A percentile compares a stretch with the other conserved stretches of the same genome.
phyloP scores from a whole-genome alignment of 2,888 invertebrate species.

The Eupithecia pulchellata region DNA sequence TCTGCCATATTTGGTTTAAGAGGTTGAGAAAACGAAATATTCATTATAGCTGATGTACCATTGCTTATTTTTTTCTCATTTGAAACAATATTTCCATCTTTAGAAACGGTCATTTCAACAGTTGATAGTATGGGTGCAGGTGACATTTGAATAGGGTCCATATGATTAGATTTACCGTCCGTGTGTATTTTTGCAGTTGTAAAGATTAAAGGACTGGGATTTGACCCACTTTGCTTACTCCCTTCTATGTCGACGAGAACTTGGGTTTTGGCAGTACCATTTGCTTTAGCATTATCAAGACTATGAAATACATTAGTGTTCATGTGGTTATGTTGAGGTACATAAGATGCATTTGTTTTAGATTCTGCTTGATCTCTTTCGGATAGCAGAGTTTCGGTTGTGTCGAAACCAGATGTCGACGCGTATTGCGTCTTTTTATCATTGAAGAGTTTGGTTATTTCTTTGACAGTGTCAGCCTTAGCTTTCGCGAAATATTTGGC shows the following conservation, averaged over 20 bases:
- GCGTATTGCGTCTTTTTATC: constrained; percentile 52
- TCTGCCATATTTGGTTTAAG: constrained; percentile 26
- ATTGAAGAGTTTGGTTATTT: constrained; percentile 54
- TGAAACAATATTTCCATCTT: constrained; percentile 48
- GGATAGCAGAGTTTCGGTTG: constrained; percentile 50
- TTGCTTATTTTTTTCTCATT: constrained; percentile 45
- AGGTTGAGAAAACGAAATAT: constrained; percentile 36
- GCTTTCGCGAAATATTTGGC: constrained; percentile 74
- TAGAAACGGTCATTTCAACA: constrained; percentile 63
- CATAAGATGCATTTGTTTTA: constrained; percentile 35
- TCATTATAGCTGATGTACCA: constrained; percentile 46
- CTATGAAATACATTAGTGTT: constrained; percentile 67
- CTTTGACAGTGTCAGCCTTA: constrained; percentile 71
- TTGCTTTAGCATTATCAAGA: constrained; percentile 51
- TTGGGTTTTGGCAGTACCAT: constrained; percentile 59
- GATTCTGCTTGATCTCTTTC: constrained; percentile 48
- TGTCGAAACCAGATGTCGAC: constrained; percentile 47
- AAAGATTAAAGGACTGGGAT: constrained; percentile 72
- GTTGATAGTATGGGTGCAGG: constrained; percentile 75
- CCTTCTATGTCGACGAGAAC: constrained; percentile 71
- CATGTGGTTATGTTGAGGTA: constrained; percentile 67
- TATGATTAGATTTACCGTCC: constrained; percentile 67
- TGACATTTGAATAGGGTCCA: constrained; percentile 74
- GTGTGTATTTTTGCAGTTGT: constrained; percentile 81
- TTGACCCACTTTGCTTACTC: constrained; percentile 58